These are phyloP conservation scores for Halcyon leucocephala DNA, from an alignment of 2,797 vertebrate genomes.

Conservation along the genomic window DNA sequence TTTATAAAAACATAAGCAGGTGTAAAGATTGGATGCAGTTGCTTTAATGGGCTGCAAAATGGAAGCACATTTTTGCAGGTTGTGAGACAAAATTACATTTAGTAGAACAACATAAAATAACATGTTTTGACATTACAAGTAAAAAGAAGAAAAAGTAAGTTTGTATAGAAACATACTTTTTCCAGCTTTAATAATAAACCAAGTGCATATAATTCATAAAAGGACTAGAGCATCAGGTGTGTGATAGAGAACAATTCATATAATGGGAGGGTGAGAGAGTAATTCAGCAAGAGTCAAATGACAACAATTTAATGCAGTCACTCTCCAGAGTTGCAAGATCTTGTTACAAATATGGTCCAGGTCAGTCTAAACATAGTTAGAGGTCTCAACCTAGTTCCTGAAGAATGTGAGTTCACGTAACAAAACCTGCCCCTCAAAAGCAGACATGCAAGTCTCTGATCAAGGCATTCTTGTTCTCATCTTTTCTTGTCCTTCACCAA, in stretches of 20 bases:
- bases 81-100: neutral
- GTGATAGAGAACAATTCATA: neutral
- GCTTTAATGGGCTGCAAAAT: slow-evolving; percentile 52
- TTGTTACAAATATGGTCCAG: slow-evolving; percentile 14
- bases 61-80: neutral
- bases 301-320: neutral
- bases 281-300: neutral
- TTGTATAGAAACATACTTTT: neutral
- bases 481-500: neutral
- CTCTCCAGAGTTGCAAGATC: neutral
- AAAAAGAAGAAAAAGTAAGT: neutral
- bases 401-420: slow-evolving; percentile 28
- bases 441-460: neutral
- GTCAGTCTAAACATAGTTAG: slow-evolving; percentile 6
- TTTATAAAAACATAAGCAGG: slow-evolving; percentile 36
- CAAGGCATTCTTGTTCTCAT: neutral
- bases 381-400: slow-evolving; percentile 12
- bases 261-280: neutral
- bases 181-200: neutral
- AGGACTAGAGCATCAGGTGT: neutral
- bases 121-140: neutral
- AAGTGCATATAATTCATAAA: neutral
- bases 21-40: slow-evolving; percentile 36
- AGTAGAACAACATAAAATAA: neutral
- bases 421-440: neutral